Evolutionary conservation across 2,113 vertebrate species (phyloP), one percentile per base, ranked within the genome.

Genomic region (Hyla sarda): DNA sequence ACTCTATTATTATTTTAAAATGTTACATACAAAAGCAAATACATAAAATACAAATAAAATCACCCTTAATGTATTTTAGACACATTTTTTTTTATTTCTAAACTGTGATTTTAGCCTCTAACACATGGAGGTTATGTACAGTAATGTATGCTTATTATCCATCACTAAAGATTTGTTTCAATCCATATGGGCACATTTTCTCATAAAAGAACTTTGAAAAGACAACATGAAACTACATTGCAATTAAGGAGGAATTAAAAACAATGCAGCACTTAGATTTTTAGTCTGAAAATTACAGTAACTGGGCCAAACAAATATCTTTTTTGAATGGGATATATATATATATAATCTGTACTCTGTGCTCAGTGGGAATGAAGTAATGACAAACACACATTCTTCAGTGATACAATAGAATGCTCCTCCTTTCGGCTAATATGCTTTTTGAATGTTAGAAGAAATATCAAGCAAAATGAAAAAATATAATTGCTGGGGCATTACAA

Each of bases 401-500:
- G 32, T 47, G 34, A 60, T 60, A 80, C 54, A 80, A 62, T 25
- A 11, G 77, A 62, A 80, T 13, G 23, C 78, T 84, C 54, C 72
- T 50, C 83, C 83, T 62, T 16, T 58, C 56, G 1, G 25, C 41
- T 84, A 50, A 62, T 56, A 77, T 69, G n/a, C 19, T 50, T 84
- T 75, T 48, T 84, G 34, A 76, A 62, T 84, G 41, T 62, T 48
- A 23, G 56, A 84, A 75, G 41, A 21, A 75, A 84, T 84, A 84
- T 75, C 37, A 76, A 65, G 83, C 41, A 58, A 84, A 84, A 76
- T 76, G 48, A 82, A 69, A 60, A 84, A 76, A 76, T 85, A 78
- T 69, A 76, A 85, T 85, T 85, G 74, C 30, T 69, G 74, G 74
- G 28, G 74, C 74, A 85, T 85, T 69, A 85, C 83, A 78, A 85